Evolutionary conservation across 2,888 invertebrate genomes (phyloP), one percentile per base, ranked within the genome.

Genomic region (Teleiodes luculella): DNA sequence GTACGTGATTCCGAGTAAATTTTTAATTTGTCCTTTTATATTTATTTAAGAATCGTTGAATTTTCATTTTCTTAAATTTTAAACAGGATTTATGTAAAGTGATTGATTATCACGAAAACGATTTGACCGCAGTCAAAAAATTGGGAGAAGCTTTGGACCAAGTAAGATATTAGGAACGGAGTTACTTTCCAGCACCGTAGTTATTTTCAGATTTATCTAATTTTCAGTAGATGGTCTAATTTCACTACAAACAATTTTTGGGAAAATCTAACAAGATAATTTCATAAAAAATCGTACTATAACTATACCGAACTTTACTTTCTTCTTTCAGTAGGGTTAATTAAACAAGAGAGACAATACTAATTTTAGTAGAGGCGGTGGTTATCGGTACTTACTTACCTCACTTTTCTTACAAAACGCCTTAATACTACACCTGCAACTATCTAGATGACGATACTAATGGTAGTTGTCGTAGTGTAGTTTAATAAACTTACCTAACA

Each of bases 111-210:
- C 92, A 92, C 78, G 92, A 92, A 80, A 92, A 91, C 85, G 93
- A 94, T 82, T 78, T 95, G 83, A 92, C 92, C 84, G 94, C 94
- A 80, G 92, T 94, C 80, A 91, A 94, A 80, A 91, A 90, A 76
- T 91, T 95, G 87, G 93, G 94, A 78, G 95, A 95, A 90, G 93
- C 94, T 74, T 92, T 95, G 90, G 94, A 95, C 86, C 95, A 95
- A 94, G 95, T 95, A 95, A 95, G 95, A 91, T 60, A 63, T 63
- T 56, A 66, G 64, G 66, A 65, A 66, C 61, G 68, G 60, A 60
- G 57, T 36, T 5, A 69, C 66, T 71, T 65, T 65, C 68, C 65
- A 75, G 80, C 86, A 85, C 85, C 63, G 74, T 86, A 81, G 77
- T n/a, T n/a, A n/a, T n/a, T n/a, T n/a, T n/a, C n/a, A n/a, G 78